Conservation (phyloP, 1,140 invertebrate species). For the Phenacoccus solenopsis region DNA sequence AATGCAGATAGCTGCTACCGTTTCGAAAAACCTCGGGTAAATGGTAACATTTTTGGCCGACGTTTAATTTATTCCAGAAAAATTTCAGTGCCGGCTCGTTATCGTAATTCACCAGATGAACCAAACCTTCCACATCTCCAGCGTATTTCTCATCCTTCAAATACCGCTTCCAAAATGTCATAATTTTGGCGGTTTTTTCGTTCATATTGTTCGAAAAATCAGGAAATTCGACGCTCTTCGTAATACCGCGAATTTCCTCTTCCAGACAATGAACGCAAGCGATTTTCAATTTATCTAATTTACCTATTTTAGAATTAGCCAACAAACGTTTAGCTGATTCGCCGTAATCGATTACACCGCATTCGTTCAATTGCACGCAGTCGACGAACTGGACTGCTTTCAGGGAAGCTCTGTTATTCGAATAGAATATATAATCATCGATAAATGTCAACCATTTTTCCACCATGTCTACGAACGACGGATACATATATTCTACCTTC, state of each 20-base stretch:
- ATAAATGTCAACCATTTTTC: too few relatives aligned
- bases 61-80: neutral
- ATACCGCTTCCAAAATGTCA: neutral
- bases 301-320: neutral
- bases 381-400: too few relatives aligned
- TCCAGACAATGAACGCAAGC: neutral
- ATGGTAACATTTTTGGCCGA: neutral
- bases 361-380: too few relatives aligned
- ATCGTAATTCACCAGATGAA: neutral
- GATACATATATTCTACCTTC: too few relatives aligned
- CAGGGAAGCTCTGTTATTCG: too few relatives aligned
- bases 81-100: neutral
- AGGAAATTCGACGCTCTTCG: neutral
- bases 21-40: neutral
- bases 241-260: neutral
- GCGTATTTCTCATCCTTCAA: neutral
- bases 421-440: too few relatives aligned
- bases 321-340: neutral
- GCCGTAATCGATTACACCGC: neutral
- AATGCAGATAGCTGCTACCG: neutral
- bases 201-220: neutral
- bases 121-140: neutral
- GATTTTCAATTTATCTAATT: neutral
- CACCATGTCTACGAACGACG: too few relatives aligned
- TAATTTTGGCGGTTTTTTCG: neutral